Evolutionary conservation across 1,140 invertebrate genomes (phyloP), one percentile per base, ranked within the genome.

Genomic region (Drosophila willistoni): DNA sequence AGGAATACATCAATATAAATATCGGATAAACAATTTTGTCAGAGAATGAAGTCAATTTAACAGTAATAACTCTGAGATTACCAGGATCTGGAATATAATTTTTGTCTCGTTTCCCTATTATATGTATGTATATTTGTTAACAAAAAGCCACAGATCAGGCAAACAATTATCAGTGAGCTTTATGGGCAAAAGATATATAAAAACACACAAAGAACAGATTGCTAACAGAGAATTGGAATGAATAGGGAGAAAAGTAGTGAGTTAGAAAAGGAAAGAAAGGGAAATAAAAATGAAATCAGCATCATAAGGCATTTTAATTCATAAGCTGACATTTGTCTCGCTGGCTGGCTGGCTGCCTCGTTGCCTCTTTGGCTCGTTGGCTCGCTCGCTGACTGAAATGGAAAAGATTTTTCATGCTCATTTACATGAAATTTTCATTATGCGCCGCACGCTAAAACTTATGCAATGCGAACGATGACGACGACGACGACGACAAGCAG

Each of bases 361-460:
- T 80, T 83, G 41, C 34, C 69, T 19, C 44, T 17, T 68, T 75
- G 10, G 55, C 54, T 42, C 33, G 9, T 41, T 68, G 70, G 17
- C 67, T 68, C 68, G 10, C 61, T 73, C 62, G 34, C 79, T 72
- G 71, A 64, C 75, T 82, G 78, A 79, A 90, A 90, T 90, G 87
- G 82, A 84, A 87, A 73, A 90, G 80, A 90, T 90, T 87, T 90
- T 90, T 90, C 81, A 90, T 87, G 87, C 87, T 90, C 87, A 90
- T 90, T 90, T 90, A 90, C 87, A 90, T 90, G 83, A 90, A 90
- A 90, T 87, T 90, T 90, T 90, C 87, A 90, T 90, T 90, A 90
- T 82, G 84, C 76, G 83, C 72, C 79, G 72, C 83, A 71, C 64
- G 68, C 73, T 79, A 76, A 62, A 86, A 83, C 84, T 86, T 83